Evolutionary conservation across 2,113 vertebrate species (phyloP), one percentile per base, ranked within the genome.

Genomic region (Furnarius figulus): DNA sequence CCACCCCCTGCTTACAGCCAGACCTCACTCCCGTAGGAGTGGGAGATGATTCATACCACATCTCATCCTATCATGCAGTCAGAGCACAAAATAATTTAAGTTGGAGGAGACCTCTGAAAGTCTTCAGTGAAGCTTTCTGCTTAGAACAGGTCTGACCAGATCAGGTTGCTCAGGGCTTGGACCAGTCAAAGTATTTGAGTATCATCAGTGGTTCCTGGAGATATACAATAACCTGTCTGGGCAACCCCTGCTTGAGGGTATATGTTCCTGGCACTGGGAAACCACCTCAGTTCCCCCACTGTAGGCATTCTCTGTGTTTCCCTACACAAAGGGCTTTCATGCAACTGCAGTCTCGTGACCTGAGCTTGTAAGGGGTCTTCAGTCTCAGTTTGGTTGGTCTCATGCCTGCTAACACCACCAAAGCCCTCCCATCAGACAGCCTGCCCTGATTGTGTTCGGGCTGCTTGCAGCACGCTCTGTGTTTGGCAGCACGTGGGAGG

Each of bases 401-500:
- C 2, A 0, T 59, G 72, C 65, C 58, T 63, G 2, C 33, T 47
- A 5, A 12, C 25, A 42, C 8, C 28, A 10, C 74, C 31, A 1
- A 8, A 9, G 4, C 25, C 13, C 18, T 87, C 11, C 46, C 1
- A 0, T 40, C 2, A 16, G 10, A 8, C 82, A 66, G 31, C 23
- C 46, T 70, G 71, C 28, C 52, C 0, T 0, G 35, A 4, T 2
- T 35, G 59, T 30, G 16, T 42, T 63, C 66, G 0, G 0, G 23
- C 77, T 58, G 55, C 50, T 70, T n/a, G 9, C 80, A 81, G 20
- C 46, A 6, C 5, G 16, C 46, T 30, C 46, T 37, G 35, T 27
- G 46, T 23, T 58, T 30, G 58, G 55, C 20, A 33, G 46, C 31
- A 0, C 59, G 63, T 35, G 3, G 74, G 55, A 66, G 73, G 25